Evolutionary conservation across 1,140 invertebrate genomes (phyloP), one percentile per base, ranked within the genome.

Genomic region (Nebria ingens): DNA sequence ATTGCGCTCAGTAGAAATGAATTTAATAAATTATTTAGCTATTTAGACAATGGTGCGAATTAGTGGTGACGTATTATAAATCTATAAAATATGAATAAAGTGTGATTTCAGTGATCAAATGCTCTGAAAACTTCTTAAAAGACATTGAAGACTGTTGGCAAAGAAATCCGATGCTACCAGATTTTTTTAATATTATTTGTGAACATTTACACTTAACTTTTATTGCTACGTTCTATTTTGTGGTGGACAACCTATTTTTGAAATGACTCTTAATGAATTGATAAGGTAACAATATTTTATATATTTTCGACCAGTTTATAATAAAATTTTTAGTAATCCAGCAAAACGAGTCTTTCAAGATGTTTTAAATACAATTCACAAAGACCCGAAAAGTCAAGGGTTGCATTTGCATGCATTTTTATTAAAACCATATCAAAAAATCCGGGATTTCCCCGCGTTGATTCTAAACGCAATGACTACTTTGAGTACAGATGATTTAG

Each of bases 271-370:
- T 4, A 17, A 11, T 12, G 17, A 45, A 11, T 4, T 45, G 4
- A 11, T 45, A 6, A 45, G 40, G 40, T 45, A 45, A 45, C 9
- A 45, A 45, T 12, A 45, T 45, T 45, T 11, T 45, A 45, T 45
- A 11, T 17, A 9, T 12, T 12, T 45, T 12, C 15, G 17, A 45
- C 4, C 15, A 17, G 17, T 11, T 12, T 12, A 45, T 45, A 45
- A 11, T 45, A 45, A 9, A 45, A 11, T 45, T 45, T 45, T 4
- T 17, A 45, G 6, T 11, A 17, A 6, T 11, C 6, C 9, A 29
- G 13, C 13, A 9, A 45, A 45, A 45, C 25, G 40, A 12, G 3
- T 4, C 9, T 45, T 45, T 45, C 9, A 12, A 17, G 40, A 11
- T 12, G 17, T 45, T 12, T 6, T 45, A 17, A 17, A 45, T 11